Conservation (phyloP, 2,888 invertebrate species). For the Mycalesis mineus region DNA sequence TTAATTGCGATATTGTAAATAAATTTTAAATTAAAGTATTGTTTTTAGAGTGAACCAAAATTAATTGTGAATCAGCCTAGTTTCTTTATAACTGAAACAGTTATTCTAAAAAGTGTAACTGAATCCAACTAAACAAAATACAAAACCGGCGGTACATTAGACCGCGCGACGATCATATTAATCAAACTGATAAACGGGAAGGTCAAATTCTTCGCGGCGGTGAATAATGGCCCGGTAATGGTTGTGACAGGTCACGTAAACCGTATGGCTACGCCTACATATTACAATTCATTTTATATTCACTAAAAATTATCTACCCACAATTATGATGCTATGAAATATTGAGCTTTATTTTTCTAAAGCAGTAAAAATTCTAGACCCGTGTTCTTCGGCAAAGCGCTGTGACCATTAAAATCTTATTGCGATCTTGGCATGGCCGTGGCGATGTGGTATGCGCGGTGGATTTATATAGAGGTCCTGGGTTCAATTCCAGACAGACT, state of each 20-base stretch:
- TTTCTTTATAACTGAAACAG: background rate
- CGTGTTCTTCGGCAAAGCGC: too few species aligned
- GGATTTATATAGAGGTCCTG: too few species aligned
- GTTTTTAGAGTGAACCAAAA: too few species aligned
- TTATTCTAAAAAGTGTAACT: conserved; percentile 17
- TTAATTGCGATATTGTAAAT: too few species aligned
- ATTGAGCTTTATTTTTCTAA: too few species aligned
- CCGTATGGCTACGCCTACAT: conserved; percentile 21
- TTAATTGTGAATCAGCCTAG: background rate
- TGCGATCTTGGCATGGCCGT: too few species aligned
- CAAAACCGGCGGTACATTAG: conserved; percentile 33
- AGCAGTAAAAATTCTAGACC: too few species aligned
- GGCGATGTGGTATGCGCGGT: too few species aligned
- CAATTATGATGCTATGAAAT: too few species aligned
- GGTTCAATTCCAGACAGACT: too few species aligned
- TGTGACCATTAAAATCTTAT: too few species aligned
- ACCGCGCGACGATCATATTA: conserved; percentile 34
- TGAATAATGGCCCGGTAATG: conserved; percentile 37
- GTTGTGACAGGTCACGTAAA: conserved; percentile 38
- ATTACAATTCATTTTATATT: conserved; percentile 24
- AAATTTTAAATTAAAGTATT: too few species aligned
- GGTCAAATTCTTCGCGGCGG: conserved; percentile 35
- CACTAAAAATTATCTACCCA: conserved; percentile 5
- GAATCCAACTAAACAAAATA: conserved; percentile 21
- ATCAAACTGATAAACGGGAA: conserved; percentile 40